phyloP scores from a whole-genome alignment of 2,797 vertebrate genomes.

The Helicolenus hilgendorfi region DNA sequence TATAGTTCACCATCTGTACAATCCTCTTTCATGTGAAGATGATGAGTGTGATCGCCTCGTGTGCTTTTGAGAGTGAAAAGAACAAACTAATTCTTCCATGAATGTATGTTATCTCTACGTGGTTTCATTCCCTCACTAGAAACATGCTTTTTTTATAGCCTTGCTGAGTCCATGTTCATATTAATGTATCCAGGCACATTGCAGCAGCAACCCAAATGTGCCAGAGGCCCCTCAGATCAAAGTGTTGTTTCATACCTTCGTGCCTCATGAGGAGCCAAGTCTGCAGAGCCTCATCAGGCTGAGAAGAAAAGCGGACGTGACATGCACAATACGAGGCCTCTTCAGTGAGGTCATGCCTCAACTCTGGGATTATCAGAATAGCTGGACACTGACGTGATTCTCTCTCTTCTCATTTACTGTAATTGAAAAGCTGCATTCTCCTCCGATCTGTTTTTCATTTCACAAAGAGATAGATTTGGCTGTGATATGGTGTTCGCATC shows the following conservation, averaged over 20 bases:
- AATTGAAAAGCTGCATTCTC: slow-evolving; percentile 31
- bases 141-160: neutral
- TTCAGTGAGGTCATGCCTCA: slow-evolving; percentile 58
- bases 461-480: slow-evolving; percentile 9
- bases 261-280: slow-evolving; percentile 31
- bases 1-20: neutral
- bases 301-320: slow-evolving; percentile 50
- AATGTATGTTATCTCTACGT: neutral
- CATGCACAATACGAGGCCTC: slow-evolving; percentile 41
- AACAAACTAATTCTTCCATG: neutral
- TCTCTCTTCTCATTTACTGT: slow-evolving; percentile 27
- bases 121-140: neutral
- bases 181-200: slow-evolving; percentile 5
- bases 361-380: slow-evolving; percentile 62
- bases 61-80: neutral
- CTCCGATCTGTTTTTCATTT: slow-evolving; percentile 59
- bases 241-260: slow-evolving; percentile 50
- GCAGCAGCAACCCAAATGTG: neutral
- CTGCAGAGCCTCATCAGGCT: slow-evolving; percentile 46
- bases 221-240: slow-evolving; percentile 34
- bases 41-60: neutral
- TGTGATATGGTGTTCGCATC: neutral
- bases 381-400: slow-evolving; percentile 60
- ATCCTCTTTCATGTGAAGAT: neutral
- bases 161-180: neutral